Conservation (phyloP, 2,888 invertebrate species). For the Hypercompe scribonia region DNA sequence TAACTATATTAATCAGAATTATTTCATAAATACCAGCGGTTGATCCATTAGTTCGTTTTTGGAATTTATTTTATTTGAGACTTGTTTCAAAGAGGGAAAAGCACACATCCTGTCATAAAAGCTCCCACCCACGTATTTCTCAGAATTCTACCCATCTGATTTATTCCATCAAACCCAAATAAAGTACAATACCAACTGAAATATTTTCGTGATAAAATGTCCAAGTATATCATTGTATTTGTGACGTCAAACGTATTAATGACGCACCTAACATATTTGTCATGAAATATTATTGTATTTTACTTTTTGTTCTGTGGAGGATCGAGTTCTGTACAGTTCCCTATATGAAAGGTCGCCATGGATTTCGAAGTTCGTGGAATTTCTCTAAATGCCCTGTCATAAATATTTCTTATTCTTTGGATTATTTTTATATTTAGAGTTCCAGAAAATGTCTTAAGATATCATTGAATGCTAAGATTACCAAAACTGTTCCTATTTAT, state of each 20-base stretch:
- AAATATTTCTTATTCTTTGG: background rate
- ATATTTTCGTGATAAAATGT: constrained; percentile 13
- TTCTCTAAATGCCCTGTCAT: background rate
- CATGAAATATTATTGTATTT: constrained; percentile 43
- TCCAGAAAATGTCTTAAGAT: background rate
- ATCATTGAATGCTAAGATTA: background rate
- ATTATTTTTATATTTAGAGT: background rate
- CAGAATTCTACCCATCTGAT: background rate
- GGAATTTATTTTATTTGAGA: background rate
- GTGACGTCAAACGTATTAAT: constrained; percentile 26
- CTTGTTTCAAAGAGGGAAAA: background rate
- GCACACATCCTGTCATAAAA: background rate
- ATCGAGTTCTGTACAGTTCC: background rate
- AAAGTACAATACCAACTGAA: constrained; percentile 3
- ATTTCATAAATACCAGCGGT: background rate
- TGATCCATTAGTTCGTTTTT: background rate
- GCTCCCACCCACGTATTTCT: constrained; percentile 6
- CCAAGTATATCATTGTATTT: background rate
- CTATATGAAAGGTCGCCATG: background rate
- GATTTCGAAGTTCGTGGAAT: background rate
- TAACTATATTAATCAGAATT: background rate
- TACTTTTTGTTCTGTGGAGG: constrained; percentile 36
- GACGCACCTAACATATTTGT: constrained; percentile 29
- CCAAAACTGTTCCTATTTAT: background rate
- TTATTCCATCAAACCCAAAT: background rate